Base-by-base conservation (phyloP, 2,113 vertebrate species). In the Leucopsar rothschildi region DNA sequence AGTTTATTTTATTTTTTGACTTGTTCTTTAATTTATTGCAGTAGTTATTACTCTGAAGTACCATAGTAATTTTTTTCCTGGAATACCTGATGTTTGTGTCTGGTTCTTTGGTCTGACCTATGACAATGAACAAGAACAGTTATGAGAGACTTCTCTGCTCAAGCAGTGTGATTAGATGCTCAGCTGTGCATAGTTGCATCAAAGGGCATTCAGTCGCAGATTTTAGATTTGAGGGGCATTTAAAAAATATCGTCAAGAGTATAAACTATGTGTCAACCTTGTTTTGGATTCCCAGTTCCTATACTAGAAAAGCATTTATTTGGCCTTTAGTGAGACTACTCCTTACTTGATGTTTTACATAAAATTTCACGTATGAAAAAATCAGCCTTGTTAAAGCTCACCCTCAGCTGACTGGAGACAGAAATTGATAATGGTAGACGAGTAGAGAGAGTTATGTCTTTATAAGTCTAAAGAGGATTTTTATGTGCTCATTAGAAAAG, bases 401-500 rank as follows among this genome's bases (percentile, higher is more conserved):
- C 25, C 20, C 37, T 80, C 47, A 73, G 40, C 49, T 3, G 39
- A 73, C 29, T 2, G 1, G 42, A 86, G 47, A 85, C 22, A 79
- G 37, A 82, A 94, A 82, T 94, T 85, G 88, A 81, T 44, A 23
- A 56, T 27, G 66, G 69, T 5, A 39, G 53, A 64, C 16, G 81
- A 68, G 70, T 10, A 76, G 78, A 69, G 10, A 64, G 50, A 85
- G 33, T 31, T 61, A 70, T 15, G 44, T 80, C n/a, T 89, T 89
- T 95, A 73, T 86, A 77, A 73, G 50, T 13, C 42, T 53, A 80
- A 86, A 45, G 37, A 76, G n/a, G 15, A 90, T 90, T 81, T 77
- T 94, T 81, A 90, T 57, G 42, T 88, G 75, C 85, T 94, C 64
- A 90, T 93, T 94, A 92, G 59, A 92, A 91, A 93, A 94, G 86